phyloP scores from a whole-genome alignment of 2,888 invertebrate genomes.

The Tholera decimalis region DNA sequence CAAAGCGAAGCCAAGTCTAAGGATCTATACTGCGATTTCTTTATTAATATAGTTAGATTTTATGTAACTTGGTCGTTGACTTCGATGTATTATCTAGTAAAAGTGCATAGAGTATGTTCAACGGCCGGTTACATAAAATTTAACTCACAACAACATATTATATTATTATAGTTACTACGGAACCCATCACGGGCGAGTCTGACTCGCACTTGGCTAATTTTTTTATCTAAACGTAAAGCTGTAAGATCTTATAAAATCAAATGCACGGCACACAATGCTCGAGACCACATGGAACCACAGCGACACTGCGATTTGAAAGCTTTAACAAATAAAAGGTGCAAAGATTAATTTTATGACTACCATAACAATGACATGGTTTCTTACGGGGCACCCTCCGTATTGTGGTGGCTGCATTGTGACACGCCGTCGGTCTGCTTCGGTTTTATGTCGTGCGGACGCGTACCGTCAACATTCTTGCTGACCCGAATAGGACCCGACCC shows the following conservation, averaged over 20 bases:
- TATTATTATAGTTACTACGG: no score
- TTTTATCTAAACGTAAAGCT: no score
- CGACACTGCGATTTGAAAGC: slow-evolving; percentile 29
- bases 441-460: slow-evolving; percentile 65
- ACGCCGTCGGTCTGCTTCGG: slow-evolving; percentile 61
- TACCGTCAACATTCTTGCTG: slow-evolving; percentile 73
- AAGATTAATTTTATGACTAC: slow-evolving; percentile 48
- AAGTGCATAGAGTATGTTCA: no score
- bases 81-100: no score
- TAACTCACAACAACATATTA: no score
- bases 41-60: no score
- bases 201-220: no score
- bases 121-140: no score
- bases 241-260: slow-evolving; percentile 16
- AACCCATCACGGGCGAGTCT: no score
- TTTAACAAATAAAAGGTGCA: slow-evolving; percentile 38
- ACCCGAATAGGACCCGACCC: slow-evolving; percentile 72
- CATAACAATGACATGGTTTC: slow-evolving; percentile 47
- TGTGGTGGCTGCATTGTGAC: slow-evolving; percentile 63
- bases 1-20: no score
- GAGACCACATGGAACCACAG: slow-evolving; percentile 9
- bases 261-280: neutral
- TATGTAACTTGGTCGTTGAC: no score
- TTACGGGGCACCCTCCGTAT: slow-evolving; percentile 34
- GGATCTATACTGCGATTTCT: no score